Conservation (phyloP, 2,113 vertebrate genomes). For the Cynoglossus semilaevis region DNA sequence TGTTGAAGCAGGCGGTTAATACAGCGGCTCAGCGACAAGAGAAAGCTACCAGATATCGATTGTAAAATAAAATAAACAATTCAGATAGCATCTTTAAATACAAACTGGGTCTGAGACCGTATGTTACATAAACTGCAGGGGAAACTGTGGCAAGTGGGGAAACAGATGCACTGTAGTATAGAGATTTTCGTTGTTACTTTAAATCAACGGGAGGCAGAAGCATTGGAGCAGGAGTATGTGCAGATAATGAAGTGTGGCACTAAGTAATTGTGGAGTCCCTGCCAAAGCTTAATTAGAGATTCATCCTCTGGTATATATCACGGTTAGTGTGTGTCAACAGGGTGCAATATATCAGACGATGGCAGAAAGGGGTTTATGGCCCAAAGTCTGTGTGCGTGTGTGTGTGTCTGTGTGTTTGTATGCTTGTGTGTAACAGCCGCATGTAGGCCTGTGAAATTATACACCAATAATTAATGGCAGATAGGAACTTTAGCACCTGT, state of each 20-base stretch:
- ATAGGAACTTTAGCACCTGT: slow-evolving; percentile 76
- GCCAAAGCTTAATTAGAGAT: slow-evolving; percentile 93
- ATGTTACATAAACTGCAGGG: slow-evolving; percentile 30
- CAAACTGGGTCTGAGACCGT: slow-evolving; percentile 20
- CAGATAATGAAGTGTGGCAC: slow-evolving; percentile 83
- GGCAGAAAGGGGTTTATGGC: slow-evolving; percentile 80
- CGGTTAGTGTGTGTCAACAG: slow-evolving; percentile 88
- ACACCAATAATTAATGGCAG: slow-evolving; percentile 74
- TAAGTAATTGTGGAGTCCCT: slow-evolving; percentile 80
- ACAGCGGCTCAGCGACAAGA: neutral
- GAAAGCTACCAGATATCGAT: too few relatives aligned
- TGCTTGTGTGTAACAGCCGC: slow-evolving; percentile 46
- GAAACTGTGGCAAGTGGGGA: slow-evolving; percentile 33
- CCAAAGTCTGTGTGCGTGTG: slow-evolving; percentile 62
- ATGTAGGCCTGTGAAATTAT: slow-evolving; percentile 68
- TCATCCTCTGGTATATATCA: slow-evolving; percentile 89
- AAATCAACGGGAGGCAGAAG: slow-evolving; percentile 77
- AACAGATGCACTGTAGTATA: slow-evolving; percentile 52
- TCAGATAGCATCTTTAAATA: slow-evolving; percentile 35
- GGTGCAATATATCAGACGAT: slow-evolving; percentile 82
- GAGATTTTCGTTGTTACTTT: slow-evolving; percentile 67
- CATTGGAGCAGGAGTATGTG: slow-evolving; percentile 72
- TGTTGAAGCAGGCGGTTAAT: slow-evolving; percentile 6
- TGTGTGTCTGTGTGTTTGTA: slow-evolving; percentile 15
- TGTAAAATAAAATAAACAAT: slow-evolving; percentile 5